Percentiles rank a stretch among this genome's conserved stretches.
Evolutionary conservation across 2,888 invertebrate genomes (phyloP).

Genomic region (Willowsia nigromaculata): DNA sequence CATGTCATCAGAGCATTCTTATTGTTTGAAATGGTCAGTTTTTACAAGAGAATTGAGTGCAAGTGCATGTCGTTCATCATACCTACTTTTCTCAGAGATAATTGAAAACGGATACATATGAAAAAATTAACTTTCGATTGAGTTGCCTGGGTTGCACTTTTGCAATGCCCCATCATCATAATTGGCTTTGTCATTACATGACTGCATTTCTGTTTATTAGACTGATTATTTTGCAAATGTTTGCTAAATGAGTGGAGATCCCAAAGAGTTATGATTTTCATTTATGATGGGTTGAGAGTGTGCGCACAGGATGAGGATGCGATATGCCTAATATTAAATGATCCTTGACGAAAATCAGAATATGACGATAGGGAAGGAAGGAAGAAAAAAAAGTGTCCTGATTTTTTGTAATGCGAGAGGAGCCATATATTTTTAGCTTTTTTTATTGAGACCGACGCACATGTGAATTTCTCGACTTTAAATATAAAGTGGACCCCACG

Average conservation of each 20-base stretch:
- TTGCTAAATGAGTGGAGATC: no score
- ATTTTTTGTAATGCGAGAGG: no score
- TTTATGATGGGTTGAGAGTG: no score
- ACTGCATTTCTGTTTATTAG: no score
- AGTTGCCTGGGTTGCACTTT: background rate
- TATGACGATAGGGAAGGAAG: background rate
- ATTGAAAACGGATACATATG: background rate
- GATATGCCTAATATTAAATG: background rate
- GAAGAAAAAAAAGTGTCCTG: background rate
- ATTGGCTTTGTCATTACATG: background rate
- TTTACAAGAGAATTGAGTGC: background rate
- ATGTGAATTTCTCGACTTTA: no score
- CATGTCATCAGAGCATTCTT: background rate
- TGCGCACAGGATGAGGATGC: no score
- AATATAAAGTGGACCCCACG: background rate
- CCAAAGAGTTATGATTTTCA: no score
- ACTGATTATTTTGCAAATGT: no score
- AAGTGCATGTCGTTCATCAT: background rate
- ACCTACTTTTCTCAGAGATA: background rate
- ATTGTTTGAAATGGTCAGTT: slow-evolving; percentile 5
- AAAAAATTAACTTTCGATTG: background rate
- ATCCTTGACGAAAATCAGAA: background rate
- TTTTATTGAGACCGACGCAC: no score
- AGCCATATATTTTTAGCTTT: no score
- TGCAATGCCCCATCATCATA: background rate